Percentiles rank a stretch among this genome's conserved stretches.
Evolutionary conservation across 2,888 invertebrate species (phyloP).

Genomic region (Erebia epiphron): DNA sequence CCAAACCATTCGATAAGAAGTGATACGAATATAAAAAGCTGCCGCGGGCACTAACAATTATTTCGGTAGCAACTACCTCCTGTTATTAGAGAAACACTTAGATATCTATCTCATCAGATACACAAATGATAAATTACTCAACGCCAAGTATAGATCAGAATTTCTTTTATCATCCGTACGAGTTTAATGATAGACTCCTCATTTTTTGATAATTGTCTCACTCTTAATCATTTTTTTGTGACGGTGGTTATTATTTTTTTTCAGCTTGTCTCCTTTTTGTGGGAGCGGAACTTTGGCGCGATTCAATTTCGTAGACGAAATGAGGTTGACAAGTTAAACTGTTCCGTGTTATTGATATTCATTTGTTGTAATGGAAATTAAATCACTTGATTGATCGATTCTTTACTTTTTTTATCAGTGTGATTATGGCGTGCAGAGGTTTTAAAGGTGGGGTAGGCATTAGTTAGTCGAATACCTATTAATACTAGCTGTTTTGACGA

Average conservation of each 20-base stretch:
- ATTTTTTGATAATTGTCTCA: constrained; percentile 55
- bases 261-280: constrained; percentile 30
- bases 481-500: no score
- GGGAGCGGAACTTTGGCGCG: constrained; percentile 36
- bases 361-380: constrained; percentile 6
- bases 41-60: constrained; percentile 62
- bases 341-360: constrained; percentile 13
- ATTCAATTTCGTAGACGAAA: constrained; percentile 13
- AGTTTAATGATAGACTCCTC: constrained; percentile 39
- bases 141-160: constrained; percentile 36
- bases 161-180: constrained; percentile 37
- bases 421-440: no score
- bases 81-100: constrained; percentile 47
- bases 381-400: constrained; percentile 1
- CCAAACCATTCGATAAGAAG: constrained; percentile 13
- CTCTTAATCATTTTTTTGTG: constrained; percentile 41
- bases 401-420: no score
- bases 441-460: no score
- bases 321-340: constrained; percentile 23
- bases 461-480: no score
- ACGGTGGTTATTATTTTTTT: constrained; percentile 59
- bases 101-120: constrained; percentile 47
- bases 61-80: constrained; percentile 62
- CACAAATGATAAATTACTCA: constrained; percentile 47
- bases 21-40: constrained; percentile 8